phyloP scores from a whole-genome alignment of 1,140 invertebrate genomes.

The Scaptodrosophila lebanonensis region DNA sequence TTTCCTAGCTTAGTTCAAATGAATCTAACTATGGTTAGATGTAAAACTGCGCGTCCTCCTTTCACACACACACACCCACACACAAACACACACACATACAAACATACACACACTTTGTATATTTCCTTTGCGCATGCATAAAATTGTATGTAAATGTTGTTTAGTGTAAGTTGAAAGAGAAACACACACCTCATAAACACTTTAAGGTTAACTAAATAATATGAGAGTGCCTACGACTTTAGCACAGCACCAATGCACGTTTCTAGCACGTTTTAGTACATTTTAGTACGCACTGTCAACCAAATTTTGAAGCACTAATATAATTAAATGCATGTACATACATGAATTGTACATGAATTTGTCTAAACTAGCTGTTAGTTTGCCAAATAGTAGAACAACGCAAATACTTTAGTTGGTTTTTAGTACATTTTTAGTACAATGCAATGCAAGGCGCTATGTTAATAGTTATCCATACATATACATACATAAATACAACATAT shows the following conservation, averaged over 20 bases:
- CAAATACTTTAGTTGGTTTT: too few species aligned
- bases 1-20: constrained; percentile 38
- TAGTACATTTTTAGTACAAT: too few species aligned
- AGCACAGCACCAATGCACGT: constrained; percentile 56
- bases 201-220: constrained; percentile 9
- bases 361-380: too few species aligned
- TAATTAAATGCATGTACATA: too few species aligned
- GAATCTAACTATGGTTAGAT: constrained; percentile 71
- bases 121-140: constrained; percentile 49
- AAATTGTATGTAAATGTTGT: too few species aligned
- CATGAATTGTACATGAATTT: too few species aligned
- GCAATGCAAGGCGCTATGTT: too few species aligned
- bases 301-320: constrained; percentile 20
- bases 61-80: too few species aligned
- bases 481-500: too few species aligned
- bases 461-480: too few species aligned
- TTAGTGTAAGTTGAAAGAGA: constrained; percentile 30
- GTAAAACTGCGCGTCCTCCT: constrained; percentile 60
- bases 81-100: too few species aligned
- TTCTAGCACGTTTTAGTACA: constrained; percentile 57
- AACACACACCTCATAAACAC: constrained; percentile 13
- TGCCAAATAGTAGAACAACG: too few species aligned
- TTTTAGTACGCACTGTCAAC: constrained; percentile 26
- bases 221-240: constrained; percentile 49
- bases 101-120: constrained; percentile 49